Percentiles rank a stretch among this genome's conserved stretches.
Conservation (phyloP, 2,797 vertebrate species). For the Galagoides demidoff region DNA sequence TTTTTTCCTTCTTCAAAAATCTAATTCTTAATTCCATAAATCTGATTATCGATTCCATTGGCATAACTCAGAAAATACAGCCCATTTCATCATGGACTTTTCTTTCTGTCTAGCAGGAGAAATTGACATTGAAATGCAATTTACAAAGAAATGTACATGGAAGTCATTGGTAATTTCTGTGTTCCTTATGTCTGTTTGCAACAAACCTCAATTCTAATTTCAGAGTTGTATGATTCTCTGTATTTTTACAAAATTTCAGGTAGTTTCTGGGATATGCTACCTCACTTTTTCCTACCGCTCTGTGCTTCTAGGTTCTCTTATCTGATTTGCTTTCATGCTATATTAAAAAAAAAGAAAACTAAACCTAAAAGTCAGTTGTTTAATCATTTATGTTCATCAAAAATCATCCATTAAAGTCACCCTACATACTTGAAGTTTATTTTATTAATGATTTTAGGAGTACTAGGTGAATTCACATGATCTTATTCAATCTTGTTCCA, state of each 20-base stretch:
- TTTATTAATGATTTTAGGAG: background rate
- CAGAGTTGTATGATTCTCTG: background rate
- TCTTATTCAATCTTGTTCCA: background rate
- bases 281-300: background rate
- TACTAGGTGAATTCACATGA: background rate
- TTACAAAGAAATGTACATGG: background rate
- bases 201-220: background rate
- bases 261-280: background rate
- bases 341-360: background rate
- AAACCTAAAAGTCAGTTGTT: background rate
- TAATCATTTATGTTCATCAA: background rate
- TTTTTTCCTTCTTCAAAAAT: background rate
- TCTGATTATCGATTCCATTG: background rate
- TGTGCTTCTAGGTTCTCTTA: background rate
- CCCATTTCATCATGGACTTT: background rate
- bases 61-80: background rate
- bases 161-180: background rate
- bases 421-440: background rate
- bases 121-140: background rate
- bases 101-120: background rate
- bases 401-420: background rate
- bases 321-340: conserved; percentile 1
- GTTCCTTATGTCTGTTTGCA: background rate
- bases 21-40: background rate
- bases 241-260: background rate